Evolutionary conservation across 2,888 invertebrate species (phyloP).

Genomic region (Netelia inedita): DNA sequence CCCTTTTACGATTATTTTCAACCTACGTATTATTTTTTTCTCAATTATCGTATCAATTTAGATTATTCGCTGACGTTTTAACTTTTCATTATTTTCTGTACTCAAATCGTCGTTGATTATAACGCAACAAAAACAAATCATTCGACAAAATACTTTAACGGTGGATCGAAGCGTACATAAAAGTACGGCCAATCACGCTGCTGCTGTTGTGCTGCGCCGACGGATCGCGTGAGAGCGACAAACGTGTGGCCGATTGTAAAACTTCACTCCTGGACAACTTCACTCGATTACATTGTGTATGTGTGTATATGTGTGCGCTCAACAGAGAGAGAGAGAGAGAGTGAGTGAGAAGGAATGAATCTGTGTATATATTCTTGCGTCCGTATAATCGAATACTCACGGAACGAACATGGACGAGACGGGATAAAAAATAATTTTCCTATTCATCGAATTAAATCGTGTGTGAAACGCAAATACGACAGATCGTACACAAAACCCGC

Average conservation of each 20-base stretch:
- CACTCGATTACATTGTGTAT: slow-evolving; percentile 23
- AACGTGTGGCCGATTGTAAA: slow-evolving; percentile 42
- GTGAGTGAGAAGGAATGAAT: not conserved
- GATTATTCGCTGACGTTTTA: not conserved
- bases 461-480: not conserved
- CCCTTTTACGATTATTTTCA: not conserved
- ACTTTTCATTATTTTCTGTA: not conserved
- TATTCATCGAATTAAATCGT: not conserved
- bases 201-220: not conserved
- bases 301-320: not conserved
- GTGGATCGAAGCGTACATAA: not conserved
- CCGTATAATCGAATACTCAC: slow-evolving; percentile 46
- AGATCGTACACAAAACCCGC: not conserved
- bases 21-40: not conserved
- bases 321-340: not conserved
- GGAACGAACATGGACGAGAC: slow-evolving; percentile 32
- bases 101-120: not conserved
- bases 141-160: not conserved
- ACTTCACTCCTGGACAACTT: slow-evolving; percentile 51
- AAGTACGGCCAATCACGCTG: not conserved
- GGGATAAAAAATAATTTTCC: slow-evolving; percentile 11
- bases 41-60: not conserved
- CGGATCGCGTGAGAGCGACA: not conserved
- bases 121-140: too few species aligned
- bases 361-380: too few species aligned